Evolutionary conservation across 92 coral and sea anemone species (phyloP).

Genomic region (Zoanthus solanderi): DNA sequence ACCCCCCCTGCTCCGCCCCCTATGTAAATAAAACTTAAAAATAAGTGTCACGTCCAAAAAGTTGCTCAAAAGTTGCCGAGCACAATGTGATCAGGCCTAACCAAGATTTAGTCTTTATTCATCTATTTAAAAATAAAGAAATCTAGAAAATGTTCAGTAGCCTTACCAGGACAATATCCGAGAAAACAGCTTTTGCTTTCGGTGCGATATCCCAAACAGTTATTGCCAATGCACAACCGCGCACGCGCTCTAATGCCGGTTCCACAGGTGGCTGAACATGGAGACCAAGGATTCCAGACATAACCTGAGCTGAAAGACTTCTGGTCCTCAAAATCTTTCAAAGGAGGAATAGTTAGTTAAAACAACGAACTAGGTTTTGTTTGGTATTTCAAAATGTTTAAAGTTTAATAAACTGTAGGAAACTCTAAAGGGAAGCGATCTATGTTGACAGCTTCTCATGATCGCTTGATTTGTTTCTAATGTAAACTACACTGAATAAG

Average conservation of each 20-base stretch:
- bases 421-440: too few relatives aligned
- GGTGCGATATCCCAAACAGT: conserved; percentile 77
- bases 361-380: neutral
- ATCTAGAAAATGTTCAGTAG: neutral
- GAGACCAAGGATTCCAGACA: conserved; percentile 72
- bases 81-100: too few relatives aligned
- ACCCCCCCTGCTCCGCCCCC: too few relatives aligned
- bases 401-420: too few relatives aligned
- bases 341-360: neutral
- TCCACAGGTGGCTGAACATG: conserved; percentile 88
- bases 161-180: conserved; percentile 81
- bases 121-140: neutral
- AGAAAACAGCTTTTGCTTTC: conserved; percentile 78
- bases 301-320: neutral
- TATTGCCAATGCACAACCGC: conserved; percentile 67
- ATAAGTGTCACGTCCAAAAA: too few relatives aligned
- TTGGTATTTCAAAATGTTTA: neutral
- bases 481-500: too few relatives aligned
- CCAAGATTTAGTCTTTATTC: neutral
- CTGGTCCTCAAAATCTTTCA: conserved; percentile 19
- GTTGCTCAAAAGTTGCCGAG: too few relatives aligned
- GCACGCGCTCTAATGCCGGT: conserved; percentile 88
- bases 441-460: too few relatives aligned
- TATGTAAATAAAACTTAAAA: too few relatives aligned
- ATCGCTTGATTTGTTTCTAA: too few relatives aligned